Evolutionary conservation across 2,888 invertebrate species (phyloP).

Genomic region (Shargacucullia verbasci): DNA sequence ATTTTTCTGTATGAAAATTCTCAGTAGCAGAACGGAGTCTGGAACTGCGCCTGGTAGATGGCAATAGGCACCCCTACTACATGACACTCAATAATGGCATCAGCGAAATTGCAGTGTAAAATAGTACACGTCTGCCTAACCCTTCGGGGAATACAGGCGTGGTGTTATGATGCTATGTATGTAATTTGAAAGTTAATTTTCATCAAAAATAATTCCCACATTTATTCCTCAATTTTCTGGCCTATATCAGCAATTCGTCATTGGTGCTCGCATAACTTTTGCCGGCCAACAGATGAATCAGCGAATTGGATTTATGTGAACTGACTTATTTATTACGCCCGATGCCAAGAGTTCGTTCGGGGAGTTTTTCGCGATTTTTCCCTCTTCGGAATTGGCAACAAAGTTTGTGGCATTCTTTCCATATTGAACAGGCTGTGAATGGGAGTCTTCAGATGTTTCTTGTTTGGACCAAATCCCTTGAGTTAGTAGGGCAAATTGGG

Average conservation of each 20-base stretch:
- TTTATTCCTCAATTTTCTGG: slow-evolving; percentile 13
- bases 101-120: too few relatives aligned
- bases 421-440: slow-evolving; percentile 36
- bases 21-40: too few relatives aligned
- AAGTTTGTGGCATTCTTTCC: slow-evolving; percentile 31
- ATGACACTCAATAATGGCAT: too few relatives aligned
- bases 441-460: slow-evolving; percentile 17
- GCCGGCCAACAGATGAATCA: slow-evolving; percentile 72
- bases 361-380: slow-evolving; percentile 33
- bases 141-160: too few relatives aligned
- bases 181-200: slow-evolving; percentile 1
- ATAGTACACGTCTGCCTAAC: too few relatives aligned
- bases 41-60: too few relatives aligned
- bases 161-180: too few relatives aligned
- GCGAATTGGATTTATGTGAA: slow-evolving; percentile 75
- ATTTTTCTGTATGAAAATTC: too few relatives aligned
- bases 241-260: slow-evolving; percentile 70
- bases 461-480: slow-evolving; percentile 14
- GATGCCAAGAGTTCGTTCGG: slow-evolving; percentile 28
- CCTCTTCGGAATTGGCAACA: slow-evolving; percentile 40
- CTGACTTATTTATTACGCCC: slow-evolving; percentile 62
- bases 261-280: slow-evolving; percentile 73
- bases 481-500: background rate
- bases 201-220: slow-evolving; percentile 3
- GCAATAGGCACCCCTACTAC: too few relatives aligned